Evolutionary conservation across 2,888 invertebrate species (phyloP).

Genomic region (Drosophila macrospina): DNA sequence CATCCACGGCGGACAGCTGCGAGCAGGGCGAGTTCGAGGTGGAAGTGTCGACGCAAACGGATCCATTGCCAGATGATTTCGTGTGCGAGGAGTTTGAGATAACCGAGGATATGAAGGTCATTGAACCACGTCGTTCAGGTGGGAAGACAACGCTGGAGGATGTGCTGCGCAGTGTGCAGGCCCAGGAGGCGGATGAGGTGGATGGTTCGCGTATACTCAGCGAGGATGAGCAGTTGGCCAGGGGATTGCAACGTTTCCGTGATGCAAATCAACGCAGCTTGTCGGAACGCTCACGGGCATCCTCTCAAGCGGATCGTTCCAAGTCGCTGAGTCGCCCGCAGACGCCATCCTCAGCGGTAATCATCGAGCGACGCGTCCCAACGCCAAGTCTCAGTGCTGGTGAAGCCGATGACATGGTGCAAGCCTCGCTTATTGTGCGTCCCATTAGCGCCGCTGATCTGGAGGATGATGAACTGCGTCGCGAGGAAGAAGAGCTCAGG

Average conservation of each 20-base stretch:
- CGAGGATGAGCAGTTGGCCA: slow-evolving; percentile 87
- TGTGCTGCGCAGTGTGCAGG: slow-evolving; percentile 82
- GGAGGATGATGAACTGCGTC: slow-evolving; percentile 76
- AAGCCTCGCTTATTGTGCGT: slow-evolving; percentile 89
- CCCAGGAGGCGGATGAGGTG: slow-evolving; percentile 72
- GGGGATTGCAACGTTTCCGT: slow-evolving; percentile 86
- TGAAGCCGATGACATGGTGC: slow-evolving; percentile 88
- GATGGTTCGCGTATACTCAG: slow-evolving; percentile 80
- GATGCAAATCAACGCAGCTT: slow-evolving; percentile 87
- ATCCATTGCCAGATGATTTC: slow-evolving; percentile 92
- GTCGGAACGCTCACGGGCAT: slow-evolving; percentile 87
- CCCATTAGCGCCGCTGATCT: slow-evolving; percentile 87
- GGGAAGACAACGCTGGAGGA: slow-evolving; percentile 84
- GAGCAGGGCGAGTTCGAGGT: slow-evolving; percentile 85
- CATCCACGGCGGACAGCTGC: slow-evolving; percentile 80
- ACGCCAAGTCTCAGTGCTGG: slow-evolving; percentile 87
- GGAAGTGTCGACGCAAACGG: slow-evolving; percentile 93
- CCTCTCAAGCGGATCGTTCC: slow-evolving; percentile 87
- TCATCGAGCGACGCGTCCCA: slow-evolving; percentile 88
- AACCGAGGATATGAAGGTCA: slow-evolving; percentile 84
- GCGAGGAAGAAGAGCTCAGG: slow-evolving; percentile 80
- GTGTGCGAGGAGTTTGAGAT: slow-evolving; percentile 87
- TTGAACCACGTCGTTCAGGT: slow-evolving; percentile 80
- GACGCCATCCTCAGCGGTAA: slow-evolving; percentile 88
- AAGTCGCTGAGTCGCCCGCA: slow-evolving; percentile 87